Evolutionary conservation across 2,888 invertebrate species (phyloP), one percentile per base, ranked within the genome.

Genomic region (Urechis unicinctus): DNA sequence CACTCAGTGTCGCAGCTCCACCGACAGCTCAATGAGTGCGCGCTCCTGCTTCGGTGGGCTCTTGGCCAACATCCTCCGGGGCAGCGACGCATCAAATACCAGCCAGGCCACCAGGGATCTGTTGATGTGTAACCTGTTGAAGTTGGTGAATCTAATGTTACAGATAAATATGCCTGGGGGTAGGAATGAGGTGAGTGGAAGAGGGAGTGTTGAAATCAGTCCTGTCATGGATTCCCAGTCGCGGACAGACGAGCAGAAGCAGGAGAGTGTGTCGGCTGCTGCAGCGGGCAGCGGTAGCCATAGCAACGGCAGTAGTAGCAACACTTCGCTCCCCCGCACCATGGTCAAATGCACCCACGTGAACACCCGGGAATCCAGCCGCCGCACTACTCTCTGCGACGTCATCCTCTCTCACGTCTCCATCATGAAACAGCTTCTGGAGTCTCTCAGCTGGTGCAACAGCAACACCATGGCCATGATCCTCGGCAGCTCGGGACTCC

Each of bases 351-450:
- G 36, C 36, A 13, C 9, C 17, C 36, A 36, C 36, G 17, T 17
- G 36, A n/a, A n/a, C n/a, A n/a, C n/a, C n/a, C n/a, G n/a, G n/a
- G 21, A 13, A 6, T 49, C 49, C 28, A n/a, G 22, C 26, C 49
- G 44, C 45, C 43, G 51, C 24, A 28, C 53, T 9, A 51, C 48
- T 48, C 54, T 76, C 26, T 64, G 74, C 3, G 73, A 76, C 55
- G 67, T 75, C 24, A 71, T 76, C 30, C 65, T 74, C 25, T 68
- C 68, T n/a, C 67, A 74, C 52, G 63, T 63, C 41, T 86, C 88
- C 1, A 89, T 89, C 22, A 90, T 93, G 86, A 86, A 49, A n/a
- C 84, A 88, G 62, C 82, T 93, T 68, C 85, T 91, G 72, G 86
- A 86, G 61, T 86, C 90, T 1, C 81, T 93, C 45, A 87, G 89